Conservation (phyloP, 2,888 invertebrate species). For the Drosophila acutilabella region DNA sequence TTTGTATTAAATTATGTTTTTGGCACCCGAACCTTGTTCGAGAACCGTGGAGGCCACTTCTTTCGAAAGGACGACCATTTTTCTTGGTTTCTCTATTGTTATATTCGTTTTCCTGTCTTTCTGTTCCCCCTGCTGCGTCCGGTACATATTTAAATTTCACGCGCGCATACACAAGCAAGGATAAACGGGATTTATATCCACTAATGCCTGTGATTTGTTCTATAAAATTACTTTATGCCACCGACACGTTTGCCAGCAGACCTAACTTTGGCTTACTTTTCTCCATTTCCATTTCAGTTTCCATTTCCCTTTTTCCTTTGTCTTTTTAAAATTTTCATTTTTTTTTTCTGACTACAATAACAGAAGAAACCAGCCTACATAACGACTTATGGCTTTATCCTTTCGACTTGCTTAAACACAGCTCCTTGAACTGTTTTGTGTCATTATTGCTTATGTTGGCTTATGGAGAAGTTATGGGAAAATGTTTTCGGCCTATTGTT, state of each 20-base stretch:
- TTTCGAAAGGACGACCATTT: constrained; percentile 57
- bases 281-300: background rate
- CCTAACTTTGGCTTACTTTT: constrained; percentile 29
- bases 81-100: constrained; percentile 61
- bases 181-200: constrained; percentile 80
- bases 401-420: constrained; percentile 56
- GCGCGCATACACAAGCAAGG: constrained; percentile 77
- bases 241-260: constrained; percentile 60
- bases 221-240: constrained; percentile 80
- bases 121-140: constrained; percentile 32
- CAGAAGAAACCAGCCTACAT: constrained; percentile 40
- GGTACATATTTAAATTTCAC: constrained; percentile 75
- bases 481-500: constrained; percentile 34
- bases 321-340: background rate
- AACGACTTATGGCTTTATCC: constrained; percentile 69
- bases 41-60: constrained; percentile 60
- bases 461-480: constrained; percentile 27
- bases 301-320: background rate
- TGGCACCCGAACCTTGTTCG: constrained; percentile 51
- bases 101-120: constrained; percentile 26
- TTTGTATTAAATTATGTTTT: constrained; percentile 34
- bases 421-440: constrained; percentile 38
- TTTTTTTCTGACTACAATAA: constrained; percentile 5
- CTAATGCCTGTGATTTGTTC: constrained; percentile 81
- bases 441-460: constrained; percentile 30